These are phyloP conservation scores for Pelmatolapia mariae DNA, from an alignment of 2,113 vertebrate species.

Conservation along the genomic window DNA sequence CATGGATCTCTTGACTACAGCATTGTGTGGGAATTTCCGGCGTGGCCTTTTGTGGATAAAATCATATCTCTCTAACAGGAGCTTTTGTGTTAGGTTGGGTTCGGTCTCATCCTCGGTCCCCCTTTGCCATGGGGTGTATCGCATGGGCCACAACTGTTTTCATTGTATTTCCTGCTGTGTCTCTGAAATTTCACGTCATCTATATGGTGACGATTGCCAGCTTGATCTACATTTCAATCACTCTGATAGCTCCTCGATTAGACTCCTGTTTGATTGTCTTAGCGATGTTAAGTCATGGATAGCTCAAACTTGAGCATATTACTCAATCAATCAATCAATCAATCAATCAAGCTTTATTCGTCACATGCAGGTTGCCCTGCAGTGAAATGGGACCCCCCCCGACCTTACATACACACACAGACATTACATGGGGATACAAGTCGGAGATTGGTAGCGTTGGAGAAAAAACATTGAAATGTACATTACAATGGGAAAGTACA, in stretches of 20 bases:
- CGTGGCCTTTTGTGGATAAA: background rate
- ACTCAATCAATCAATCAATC: too few species aligned
- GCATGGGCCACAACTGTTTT: background rate
- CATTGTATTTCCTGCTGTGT: background rate
- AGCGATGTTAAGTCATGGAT: background rate
- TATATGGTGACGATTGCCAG: background rate
- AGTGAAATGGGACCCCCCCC: too few species aligned
- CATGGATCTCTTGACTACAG: background rate
- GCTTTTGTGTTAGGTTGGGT: background rate
- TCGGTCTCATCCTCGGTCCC: background rate
- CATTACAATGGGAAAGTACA: too few species aligned
- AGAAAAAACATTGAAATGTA: too few species aligned
- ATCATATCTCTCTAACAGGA: background rate
- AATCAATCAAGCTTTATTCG: too few species aligned
- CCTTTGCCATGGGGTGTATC: background rate
- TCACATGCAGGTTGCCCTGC: too few species aligned
- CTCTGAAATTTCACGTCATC: background rate
- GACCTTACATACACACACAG: too few species aligned
- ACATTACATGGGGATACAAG: too few species aligned
- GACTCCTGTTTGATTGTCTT: background rate
- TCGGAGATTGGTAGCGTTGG: too few species aligned
- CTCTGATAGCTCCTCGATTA: background rate
- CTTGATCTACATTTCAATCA: background rate
- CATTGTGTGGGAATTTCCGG: background rate
- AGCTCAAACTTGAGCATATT: background rate